Percentiles rank a stretch among this genome's conserved stretches.
These are phyloP conservation scores for Esox niger DNA, from an alignment of 2,113 vertebrate genomes.

Conservation along the genomic window DNA sequence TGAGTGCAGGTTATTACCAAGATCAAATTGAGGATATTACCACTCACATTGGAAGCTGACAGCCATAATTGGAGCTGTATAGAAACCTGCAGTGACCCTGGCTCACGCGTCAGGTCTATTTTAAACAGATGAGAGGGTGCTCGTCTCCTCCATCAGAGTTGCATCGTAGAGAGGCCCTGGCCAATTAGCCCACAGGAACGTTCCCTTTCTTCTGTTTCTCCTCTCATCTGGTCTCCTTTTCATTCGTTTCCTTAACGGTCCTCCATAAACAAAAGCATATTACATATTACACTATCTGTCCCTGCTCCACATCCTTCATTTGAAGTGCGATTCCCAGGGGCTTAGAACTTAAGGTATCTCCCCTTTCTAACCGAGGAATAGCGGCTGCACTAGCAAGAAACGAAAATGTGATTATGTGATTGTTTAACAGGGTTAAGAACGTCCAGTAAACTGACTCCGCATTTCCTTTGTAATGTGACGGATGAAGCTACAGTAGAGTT, in stretches of 20 bases:
- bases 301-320: no score
- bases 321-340: no score
- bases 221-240: neutral
- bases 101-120: neutral
- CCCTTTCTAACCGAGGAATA: no score
- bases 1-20: neutral
- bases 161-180: neutral
- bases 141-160: neutral
- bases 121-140: neutral
- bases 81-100: neutral
- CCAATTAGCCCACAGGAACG: neutral
- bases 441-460: no score
- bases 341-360: no score
- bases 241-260: neutral
- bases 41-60: neutral
- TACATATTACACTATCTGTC: neutral
- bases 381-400: no score
- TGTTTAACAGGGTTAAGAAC: no score
- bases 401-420: no score
- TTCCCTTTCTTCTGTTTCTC: neutral
- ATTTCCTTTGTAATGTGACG: no score
- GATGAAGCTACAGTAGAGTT: no score
- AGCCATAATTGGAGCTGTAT: neutral
- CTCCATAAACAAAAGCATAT: neutral
- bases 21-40: neutral